Percentiles rank a stretch among this genome's conserved stretches.
phyloP scores from a whole-genome alignment of 2,888 invertebrate species.

The Julus scandinavius region DNA sequence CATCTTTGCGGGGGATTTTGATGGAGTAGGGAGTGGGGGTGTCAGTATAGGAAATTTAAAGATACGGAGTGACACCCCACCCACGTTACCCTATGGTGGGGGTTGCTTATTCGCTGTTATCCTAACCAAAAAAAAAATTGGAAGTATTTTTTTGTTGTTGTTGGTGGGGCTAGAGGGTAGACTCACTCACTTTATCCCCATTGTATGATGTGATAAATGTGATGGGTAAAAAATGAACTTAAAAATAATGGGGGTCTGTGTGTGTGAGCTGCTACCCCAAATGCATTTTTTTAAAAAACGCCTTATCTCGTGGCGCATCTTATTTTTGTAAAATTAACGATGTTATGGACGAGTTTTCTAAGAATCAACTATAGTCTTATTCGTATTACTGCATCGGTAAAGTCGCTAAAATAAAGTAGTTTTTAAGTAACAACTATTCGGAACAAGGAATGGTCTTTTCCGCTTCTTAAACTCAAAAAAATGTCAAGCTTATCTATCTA shows the following conservation, averaged over 20 bases:
- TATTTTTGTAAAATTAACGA: conserved; percentile 6
- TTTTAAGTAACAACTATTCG: neutral
- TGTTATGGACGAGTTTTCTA: neutral
- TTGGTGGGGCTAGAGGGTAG: neutral
- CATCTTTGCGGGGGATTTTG: neutral
- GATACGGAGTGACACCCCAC: neutral
- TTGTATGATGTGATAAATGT: neutral
- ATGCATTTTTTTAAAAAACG: neutral
- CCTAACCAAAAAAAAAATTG: neutral
- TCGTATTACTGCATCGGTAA: neutral
- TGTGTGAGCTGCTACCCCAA: conserved; percentile 5
- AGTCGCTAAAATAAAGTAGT: neutral
- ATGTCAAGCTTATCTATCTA: no score
- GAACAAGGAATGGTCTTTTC: no score
- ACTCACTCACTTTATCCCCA: conserved; percentile 18
- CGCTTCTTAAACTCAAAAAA: neutral
- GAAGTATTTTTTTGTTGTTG: neutral
- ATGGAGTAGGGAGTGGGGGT: neutral
- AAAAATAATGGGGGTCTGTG: conserved; percentile 6
- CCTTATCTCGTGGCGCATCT: conserved; percentile 1
- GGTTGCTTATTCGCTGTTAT: neutral
- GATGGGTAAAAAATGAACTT: conserved; percentile 3
- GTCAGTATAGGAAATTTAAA: conserved; percentile 12
- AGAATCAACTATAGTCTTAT: neutral
- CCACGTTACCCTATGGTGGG: conserved; percentile 3